Conservation (phyloP, 2,888 invertebrate species). For the Laothoe populi region DNA sequence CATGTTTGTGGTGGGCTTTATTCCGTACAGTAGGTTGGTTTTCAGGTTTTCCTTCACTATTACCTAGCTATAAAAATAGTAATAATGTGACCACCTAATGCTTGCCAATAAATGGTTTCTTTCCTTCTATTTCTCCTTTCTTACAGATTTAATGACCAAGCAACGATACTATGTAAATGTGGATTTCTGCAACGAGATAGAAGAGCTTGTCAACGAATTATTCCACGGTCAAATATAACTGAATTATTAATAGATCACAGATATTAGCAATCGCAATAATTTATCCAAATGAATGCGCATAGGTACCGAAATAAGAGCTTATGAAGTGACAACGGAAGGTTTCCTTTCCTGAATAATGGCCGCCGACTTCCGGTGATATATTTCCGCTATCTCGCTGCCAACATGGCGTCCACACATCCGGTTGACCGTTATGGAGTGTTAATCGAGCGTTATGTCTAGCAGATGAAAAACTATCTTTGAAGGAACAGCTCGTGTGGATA, state of each 20-base stretch:
- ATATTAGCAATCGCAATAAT: slow-evolving; percentile 14
- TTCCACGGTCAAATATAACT: neutral
- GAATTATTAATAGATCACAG: slow-evolving; percentile 10
- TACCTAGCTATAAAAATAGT: too few species aligned
- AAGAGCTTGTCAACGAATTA: neutral
- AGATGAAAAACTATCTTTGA: slow-evolving; percentile 76
- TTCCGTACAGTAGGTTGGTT: too few species aligned
- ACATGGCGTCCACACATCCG: slow-evolving; percentile 77
- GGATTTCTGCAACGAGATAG: neutral
- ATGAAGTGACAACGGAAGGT: slow-evolving; percentile 75
- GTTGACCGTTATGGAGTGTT: slow-evolving; percentile 82
- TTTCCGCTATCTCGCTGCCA: slow-evolving; percentile 81
- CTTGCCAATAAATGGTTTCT: too few species aligned
- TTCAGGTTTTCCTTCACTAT: too few species aligned
- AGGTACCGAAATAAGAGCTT: slow-evolving; percentile 67
- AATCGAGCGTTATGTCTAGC: slow-evolving; percentile 79
- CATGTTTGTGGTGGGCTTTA: too few species aligned
- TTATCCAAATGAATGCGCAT: slow-evolving; percentile 21
- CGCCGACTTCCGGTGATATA: slow-evolving; percentile 80
- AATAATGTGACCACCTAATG: too few species aligned
- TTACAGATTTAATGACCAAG: too few species aligned
- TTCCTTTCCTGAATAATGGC: slow-evolving; percentile 81
- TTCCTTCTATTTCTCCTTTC: too few species aligned
- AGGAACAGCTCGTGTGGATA: slow-evolving; percentile 52
- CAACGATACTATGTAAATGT: too few species aligned